Evolutionary conservation across 2,113 vertebrate genomes (phyloP), one percentile per base, ranked within the genome.

Genomic region (Myrmecobius fasciatus): DNA sequence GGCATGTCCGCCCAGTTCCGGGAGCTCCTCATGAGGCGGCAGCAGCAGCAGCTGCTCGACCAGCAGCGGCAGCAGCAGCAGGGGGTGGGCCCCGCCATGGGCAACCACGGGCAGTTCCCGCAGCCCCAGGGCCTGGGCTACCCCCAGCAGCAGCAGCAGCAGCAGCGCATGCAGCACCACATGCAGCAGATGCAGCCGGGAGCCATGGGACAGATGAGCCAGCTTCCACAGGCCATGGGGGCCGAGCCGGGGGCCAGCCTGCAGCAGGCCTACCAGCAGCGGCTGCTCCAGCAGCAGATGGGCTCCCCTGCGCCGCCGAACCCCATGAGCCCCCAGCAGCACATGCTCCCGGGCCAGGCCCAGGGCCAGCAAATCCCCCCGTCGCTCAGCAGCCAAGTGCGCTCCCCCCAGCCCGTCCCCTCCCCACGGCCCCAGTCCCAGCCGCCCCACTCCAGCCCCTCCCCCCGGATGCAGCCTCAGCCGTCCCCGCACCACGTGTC

Each of bases 321-420:
- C 93, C 99, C 99, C 89, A 99, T 99, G 97, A 99, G 99, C 98
- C 98, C 99, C 98, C 98, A 99, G 89, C 98, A 99, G 98, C 97
- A 99, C 98, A 98, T 99, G 98, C 98, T 99, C 90, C 98, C 98
- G 36, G 98, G 25, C 90, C 99, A 99, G 97, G 99, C 98, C 93
- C 99, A 99, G 97, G 99, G 99, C 95, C 99, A 99, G 98, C 99
- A 99, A 93, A 98, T 99, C 96, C 98, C 99, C 49, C 98, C 99
- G 25, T 99, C 99, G 2, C 99, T 99, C 96, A 99, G 99, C 96
- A 99, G 99, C 97, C 99, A 99, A 99, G 99, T 99, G 96, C 99
- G 99, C 20, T 99, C 99, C 43, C 99, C 99, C 0, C 99, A 99
- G 97, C 99, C 99, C 12, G 99, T 98, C 97, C 98, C 98, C 96